phyloP scores from a whole-genome alignment of 64 coral and sea anemone genomes.

The Acropora tenuis region DNA sequence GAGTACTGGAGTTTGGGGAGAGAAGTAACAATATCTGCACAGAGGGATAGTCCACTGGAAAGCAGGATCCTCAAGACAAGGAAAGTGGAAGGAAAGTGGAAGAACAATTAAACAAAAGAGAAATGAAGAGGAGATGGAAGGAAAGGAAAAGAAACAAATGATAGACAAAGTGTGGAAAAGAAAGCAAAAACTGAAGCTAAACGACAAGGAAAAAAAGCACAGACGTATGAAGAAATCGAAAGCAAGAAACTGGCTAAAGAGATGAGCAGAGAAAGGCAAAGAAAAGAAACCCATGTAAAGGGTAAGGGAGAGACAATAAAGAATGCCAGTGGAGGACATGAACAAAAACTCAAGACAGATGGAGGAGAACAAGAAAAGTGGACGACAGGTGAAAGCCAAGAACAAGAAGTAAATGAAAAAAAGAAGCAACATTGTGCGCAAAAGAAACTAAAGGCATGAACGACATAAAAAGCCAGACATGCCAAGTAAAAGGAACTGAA shows the following conservation, averaged over 20 bases:
- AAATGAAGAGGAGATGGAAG: not conserved
- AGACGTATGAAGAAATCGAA: too few relatives aligned
- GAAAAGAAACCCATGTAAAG: not conserved
- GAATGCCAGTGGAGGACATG: not conserved
- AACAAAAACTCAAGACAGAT: not conserved
- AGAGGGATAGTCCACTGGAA: not conserved
- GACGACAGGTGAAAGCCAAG: not conserved
- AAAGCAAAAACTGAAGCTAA: too few relatives aligned
- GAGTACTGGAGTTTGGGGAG: slow-evolving; percentile 19
- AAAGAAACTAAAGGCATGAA: not conserved
- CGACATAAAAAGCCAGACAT: not conserved
- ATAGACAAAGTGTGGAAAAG: not conserved
- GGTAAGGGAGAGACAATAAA: not conserved
- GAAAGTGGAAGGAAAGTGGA: not conserved
- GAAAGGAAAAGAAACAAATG: not conserved
- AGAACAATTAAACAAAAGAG: not conserved
- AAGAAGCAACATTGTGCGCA: not conserved
- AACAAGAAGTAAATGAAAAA: not conserved
- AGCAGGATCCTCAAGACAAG: not conserved
- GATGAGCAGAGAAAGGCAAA: not conserved
- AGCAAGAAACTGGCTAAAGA: not conserved
- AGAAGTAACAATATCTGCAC: not conserved
- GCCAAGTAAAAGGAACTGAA: not conserved
- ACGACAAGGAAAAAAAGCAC: too few relatives aligned
- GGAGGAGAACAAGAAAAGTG: not conserved